phyloP scores from a whole-genome alignment of 2,113 vertebrate species.

The Pica pica region DNA sequence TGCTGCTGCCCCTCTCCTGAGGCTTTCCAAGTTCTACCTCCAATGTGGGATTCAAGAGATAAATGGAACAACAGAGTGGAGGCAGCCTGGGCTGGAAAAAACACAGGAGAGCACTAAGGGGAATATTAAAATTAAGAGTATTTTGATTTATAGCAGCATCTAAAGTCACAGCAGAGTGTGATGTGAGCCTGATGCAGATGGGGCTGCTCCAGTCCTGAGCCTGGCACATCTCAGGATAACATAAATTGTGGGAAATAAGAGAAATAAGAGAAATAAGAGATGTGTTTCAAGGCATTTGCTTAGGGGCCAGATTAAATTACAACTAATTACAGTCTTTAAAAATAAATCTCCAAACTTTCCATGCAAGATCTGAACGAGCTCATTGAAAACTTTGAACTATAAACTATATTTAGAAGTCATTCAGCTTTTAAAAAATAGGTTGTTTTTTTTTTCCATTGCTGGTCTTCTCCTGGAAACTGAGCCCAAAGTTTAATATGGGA shows the following conservation, averaged over 20 bases:
- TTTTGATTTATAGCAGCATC: background rate
- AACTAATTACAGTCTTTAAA: background rate
- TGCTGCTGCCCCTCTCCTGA: background rate
- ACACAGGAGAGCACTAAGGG: background rate
- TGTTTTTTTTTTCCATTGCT: background rate
- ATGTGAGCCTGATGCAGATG: background rate
- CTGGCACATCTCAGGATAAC: background rate
- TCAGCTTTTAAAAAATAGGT: background rate
- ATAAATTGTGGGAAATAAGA: background rate
- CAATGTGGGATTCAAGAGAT: rapidly evolving
- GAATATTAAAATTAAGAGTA: background rate
- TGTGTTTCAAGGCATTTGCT: background rate
- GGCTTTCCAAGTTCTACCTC: background rate
- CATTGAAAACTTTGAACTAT: background rate
- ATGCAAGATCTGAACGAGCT: background rate
- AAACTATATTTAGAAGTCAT: background rate
- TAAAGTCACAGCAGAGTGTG: background rate
- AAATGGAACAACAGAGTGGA: rapidly evolving
- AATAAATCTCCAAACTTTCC: background rate
- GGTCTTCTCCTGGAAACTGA: background rate
- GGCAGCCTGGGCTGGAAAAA: background rate
- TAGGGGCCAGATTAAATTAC: background rate
- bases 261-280: background rate
- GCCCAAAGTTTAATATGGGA: background rate
- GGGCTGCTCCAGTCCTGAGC: background rate